A percentile compares a stretch with the other conserved stretches of the same genome.
These are phyloP conservation scores for Semnornis frantzii DNA, from an alignment of 2,113 vertebrate species.

Conservation along the genomic window DNA sequence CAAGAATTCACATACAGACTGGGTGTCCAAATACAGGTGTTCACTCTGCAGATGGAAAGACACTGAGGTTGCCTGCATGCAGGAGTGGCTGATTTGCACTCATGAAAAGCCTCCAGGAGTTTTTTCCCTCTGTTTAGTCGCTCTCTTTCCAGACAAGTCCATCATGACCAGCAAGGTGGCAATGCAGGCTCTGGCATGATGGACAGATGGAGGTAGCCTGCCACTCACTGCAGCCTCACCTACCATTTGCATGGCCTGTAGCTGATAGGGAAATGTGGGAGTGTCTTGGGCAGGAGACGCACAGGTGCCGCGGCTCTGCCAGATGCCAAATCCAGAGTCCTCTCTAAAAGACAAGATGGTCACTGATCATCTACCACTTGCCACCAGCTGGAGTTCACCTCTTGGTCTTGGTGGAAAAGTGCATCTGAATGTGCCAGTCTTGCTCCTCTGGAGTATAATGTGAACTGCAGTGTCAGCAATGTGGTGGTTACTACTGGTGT, in stretches of 20 bases:
- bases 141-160: background rate
- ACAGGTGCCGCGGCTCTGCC: background rate
- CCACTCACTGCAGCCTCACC: background rate
- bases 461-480: background rate
- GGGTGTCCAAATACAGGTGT: background rate
- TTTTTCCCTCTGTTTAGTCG: background rate
- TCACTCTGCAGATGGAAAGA: background rate
- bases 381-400: too few relatives aligned
- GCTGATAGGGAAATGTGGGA: background rate
- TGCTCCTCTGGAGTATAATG: too few relatives aligned
- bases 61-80: background rate
- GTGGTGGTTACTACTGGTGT: background rate
- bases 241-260: rapidly evolving
- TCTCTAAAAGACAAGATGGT: too few relatives aligned
- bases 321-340: too few relatives aligned
- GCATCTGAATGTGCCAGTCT: too few relatives aligned
- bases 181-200: background rate
- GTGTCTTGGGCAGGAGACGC: background rate
- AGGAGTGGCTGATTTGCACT: background rate
- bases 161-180: background rate
- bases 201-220: background rate
- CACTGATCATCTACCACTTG: too few relatives aligned
- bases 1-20: background rate
- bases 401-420: too few relatives aligned
- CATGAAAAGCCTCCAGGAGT: background rate